Percentiles rank a stretch among this genome's conserved stretches.
Conservation (phyloP, 2,797 vertebrate species). For the Babyrousa celebensis region DNA sequence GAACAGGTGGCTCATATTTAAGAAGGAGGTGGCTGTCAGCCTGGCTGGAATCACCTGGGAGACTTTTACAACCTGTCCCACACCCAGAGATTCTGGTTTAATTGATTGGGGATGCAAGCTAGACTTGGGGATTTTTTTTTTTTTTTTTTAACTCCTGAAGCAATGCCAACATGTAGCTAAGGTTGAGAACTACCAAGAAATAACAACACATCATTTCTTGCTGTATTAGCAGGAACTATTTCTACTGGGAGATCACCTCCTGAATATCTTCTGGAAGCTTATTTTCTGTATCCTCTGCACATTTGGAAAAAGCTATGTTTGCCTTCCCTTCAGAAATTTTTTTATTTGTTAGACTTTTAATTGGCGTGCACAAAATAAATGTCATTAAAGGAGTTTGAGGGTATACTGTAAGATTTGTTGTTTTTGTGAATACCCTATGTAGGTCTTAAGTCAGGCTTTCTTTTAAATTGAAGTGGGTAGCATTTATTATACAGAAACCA, state of each 20-base stretch:
- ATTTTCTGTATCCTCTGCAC: not conserved
- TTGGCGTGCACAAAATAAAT: constrained; percentile 32
- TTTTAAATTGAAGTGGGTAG: constrained; percentile 36
- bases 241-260: not conserved
- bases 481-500: constrained; percentile 50
- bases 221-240: not conserved
- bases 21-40: not conserved
- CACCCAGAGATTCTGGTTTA: not conserved
- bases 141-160: not conserved
- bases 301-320: not conserved
- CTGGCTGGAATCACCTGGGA: not conserved
- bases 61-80: not conserved
- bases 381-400: not conserved
- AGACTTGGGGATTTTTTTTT: not conserved
- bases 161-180: not conserved
- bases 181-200: not conserved
- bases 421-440: not conserved
- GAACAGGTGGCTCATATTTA: constrained; percentile 49
- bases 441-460: not conserved
- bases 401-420: not conserved
- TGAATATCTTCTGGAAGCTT: not conserved
- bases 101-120: not conserved
- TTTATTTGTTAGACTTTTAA: constrained; percentile 19
- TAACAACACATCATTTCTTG: not conserved
- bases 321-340: not conserved